Evolutionary conservation across 1,140 invertebrate genomes (phyloP).

Genomic region (Lutraria rhynchaena): DNA sequence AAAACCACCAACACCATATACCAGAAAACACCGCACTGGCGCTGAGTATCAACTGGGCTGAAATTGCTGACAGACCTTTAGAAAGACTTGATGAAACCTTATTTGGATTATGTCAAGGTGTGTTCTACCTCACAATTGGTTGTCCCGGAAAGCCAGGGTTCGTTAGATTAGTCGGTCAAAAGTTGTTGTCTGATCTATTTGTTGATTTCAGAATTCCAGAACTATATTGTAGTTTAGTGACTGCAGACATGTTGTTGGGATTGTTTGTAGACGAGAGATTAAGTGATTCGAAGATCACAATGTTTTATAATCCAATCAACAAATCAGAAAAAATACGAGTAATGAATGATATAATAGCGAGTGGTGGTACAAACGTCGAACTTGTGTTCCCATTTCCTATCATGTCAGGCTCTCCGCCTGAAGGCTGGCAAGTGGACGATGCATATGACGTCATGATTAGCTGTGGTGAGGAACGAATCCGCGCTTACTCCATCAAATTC

Average conservation of each 20-base stretch:
- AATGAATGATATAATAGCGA: slow-evolving; percentile 52
- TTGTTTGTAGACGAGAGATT: slow-evolving; percentile 59
- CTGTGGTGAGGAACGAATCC: slow-evolving; percentile 64
- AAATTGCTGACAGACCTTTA: slow-evolving; percentile 31
- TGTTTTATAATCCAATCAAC: slow-evolving; percentile 57
- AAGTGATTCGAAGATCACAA: slow-evolving; percentile 43
- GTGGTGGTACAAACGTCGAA: slow-evolving; percentile 33
- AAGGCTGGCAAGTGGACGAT: slow-evolving; percentile 66
- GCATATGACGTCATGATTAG: slow-evolving; percentile 66
- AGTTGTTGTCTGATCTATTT: slow-evolving; percentile 60
- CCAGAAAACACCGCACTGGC: background rate
- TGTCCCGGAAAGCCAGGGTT: too few relatives aligned
- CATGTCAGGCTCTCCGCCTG: slow-evolving; percentile 60
- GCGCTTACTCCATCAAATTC: slow-evolving; percentile 58
- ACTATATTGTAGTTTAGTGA: slow-evolving; percentile 64
- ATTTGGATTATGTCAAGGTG: slow-evolving; percentile 58
- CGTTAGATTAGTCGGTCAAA: slow-evolving; percentile 50
- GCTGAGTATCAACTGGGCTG: slow-evolving; percentile 11
- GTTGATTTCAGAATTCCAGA: slow-evolving; percentile 62
- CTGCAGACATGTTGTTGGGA: slow-evolving; percentile 65
- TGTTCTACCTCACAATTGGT: slow-evolving; percentile 61
- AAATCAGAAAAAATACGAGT: slow-evolving; percentile 61
- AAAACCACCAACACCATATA: slow-evolving; percentile 54
- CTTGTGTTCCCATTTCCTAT: slow-evolving; percentile 65
- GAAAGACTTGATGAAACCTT: slow-evolving; percentile 35